These are phyloP conservation scores for Ichneumoninae sp. DNA, from an alignment of 2,888 invertebrate species.

Conservation along the genomic window DNA sequence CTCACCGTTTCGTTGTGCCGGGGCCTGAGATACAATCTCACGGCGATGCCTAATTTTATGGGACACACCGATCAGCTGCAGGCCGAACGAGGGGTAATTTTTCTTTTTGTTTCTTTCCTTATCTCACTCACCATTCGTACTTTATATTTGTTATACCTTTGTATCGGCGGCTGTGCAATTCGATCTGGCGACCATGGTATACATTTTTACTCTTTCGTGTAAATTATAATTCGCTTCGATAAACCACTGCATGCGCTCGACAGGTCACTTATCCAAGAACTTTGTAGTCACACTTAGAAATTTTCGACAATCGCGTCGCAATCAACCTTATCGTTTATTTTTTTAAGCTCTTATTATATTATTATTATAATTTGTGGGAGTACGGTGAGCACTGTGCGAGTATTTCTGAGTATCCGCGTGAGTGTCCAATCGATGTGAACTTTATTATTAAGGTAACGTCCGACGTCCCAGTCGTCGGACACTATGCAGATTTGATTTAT, in stretches of 20 bases:
- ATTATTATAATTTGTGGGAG: neutral
- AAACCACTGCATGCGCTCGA: no score
- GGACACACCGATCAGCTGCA: conserved; percentile 92
- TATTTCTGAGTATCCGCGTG: no score
- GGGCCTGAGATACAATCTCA: conserved; percentile 94
- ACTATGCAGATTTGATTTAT: no score
- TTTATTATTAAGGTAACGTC: no score
- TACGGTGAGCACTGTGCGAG: no score
- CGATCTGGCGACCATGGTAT: neutral
- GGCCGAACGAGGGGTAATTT: conserved; percentile 91
- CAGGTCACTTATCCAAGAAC: no score
- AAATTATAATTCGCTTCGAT: no score
- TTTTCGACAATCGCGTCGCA: neutral
- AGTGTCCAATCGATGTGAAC: no score
- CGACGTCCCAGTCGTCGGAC: no score
- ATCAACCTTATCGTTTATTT: no score
- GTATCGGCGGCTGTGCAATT: neutral
- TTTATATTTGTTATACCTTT: neutral
- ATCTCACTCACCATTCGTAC: neutral
- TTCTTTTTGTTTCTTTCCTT: conserved; percentile 26
- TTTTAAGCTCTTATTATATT: no score
- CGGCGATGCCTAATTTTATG: conserved; percentile 94
- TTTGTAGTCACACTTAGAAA: neutral
- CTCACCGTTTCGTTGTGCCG: conserved; percentile 92
- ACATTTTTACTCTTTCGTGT: neutral